phyloP scores from a whole-genome alignment of 2,797 vertebrate genomes.

The Peromyscus attwateri region DNA sequence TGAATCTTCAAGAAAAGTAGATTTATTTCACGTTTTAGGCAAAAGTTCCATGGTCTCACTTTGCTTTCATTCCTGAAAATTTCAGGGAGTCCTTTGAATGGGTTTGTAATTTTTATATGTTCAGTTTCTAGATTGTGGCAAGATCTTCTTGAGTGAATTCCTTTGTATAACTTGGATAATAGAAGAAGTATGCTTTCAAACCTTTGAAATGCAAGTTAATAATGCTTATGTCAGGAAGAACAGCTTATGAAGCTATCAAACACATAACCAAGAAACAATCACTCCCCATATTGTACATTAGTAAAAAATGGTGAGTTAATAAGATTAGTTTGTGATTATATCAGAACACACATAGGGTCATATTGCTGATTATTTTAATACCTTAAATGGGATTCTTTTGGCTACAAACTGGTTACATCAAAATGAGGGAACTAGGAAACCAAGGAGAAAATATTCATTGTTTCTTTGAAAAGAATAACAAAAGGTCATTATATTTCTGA shows the following conservation, averaged over 20 bases:
- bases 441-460: not conserved
- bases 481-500: not conserved
- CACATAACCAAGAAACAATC: not conserved
- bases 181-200: not conserved
- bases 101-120: not conserved
- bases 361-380: not conserved
- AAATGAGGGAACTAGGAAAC: not conserved
- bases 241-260: not conserved
- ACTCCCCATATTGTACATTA: not conserved
- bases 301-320: not conserved
- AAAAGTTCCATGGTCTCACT: not conserved
- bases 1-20: not conserved
- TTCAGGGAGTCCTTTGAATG: not conserved
- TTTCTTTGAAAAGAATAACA: conserved; percentile 18
- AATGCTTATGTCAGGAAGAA: not conserved
- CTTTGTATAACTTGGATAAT: not conserved
- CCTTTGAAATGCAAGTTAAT: not conserved
- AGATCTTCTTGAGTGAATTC: not conserved
- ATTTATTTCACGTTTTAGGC: not conserved
- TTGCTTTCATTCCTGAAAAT: not conserved
- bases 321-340: not conserved
- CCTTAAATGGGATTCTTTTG: not conserved
- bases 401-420: not conserved
- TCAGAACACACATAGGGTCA: not conserved
- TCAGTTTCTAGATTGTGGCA: not conserved